Evolutionary conservation across 1,140 invertebrate species (phyloP).

Genomic region (Armadillidium nasatum): DNA sequence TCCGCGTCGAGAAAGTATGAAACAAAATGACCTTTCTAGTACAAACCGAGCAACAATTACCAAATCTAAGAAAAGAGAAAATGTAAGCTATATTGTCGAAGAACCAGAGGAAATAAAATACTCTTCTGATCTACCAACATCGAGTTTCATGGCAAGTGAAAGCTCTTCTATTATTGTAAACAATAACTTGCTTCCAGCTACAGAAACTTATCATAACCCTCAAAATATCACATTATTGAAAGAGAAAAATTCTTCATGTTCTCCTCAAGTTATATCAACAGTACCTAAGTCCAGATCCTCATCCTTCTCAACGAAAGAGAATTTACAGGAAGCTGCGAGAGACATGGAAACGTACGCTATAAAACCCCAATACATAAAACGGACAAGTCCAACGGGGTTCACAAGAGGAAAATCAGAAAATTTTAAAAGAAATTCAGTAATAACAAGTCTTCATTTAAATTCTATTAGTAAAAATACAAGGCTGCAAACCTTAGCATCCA

Average conservation of each 20-base stretch:
- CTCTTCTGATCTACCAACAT: not conserved
- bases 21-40: not conserved
- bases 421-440: not conserved
- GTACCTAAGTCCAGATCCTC: not conserved
- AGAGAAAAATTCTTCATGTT: no score
- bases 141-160: not conserved
- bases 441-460: not conserved
- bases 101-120: not conserved
- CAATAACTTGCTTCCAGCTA: not conserved
- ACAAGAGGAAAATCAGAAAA: not conserved
- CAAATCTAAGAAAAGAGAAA: not conserved
- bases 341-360: not conserved
- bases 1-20: not conserved
- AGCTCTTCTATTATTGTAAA: not conserved
- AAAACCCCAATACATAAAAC: not conserved
- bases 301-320: not conserved
- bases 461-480: not conserved
- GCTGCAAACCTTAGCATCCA: not conserved
- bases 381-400: not conserved
- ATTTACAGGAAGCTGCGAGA: not conserved
- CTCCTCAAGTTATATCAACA: not conserved
- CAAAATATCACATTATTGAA: no score
- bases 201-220: no score
- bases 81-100: not conserved
- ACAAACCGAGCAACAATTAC: not conserved